phyloP scores from a whole-genome alignment of 2,113 vertebrate species.

The Scatophagus argus region DNA sequence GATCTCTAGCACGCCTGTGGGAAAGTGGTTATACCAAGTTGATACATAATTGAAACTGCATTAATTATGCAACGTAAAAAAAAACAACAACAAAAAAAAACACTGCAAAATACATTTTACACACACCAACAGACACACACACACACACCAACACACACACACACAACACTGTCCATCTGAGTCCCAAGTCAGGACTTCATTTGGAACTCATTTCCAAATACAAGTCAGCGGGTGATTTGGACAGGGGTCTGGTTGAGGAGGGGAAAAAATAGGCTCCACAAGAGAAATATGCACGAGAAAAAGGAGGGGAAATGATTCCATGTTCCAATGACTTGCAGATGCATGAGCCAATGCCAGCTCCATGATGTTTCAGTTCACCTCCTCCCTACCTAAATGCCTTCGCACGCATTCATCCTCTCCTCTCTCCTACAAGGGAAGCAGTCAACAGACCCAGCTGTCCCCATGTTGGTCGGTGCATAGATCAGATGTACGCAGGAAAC shows the following conservation, averaged over 20 bases:
- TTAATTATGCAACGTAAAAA: too few species aligned
- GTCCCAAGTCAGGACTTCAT: conserved; percentile 33
- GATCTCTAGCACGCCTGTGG: not conserved
- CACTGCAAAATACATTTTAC: conserved; percentile 7
- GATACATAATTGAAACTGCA: not conserved
- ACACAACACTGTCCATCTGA: conserved; percentile 14
- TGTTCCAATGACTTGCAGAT: conserved; percentile 78
- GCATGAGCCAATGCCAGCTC: conserved; percentile 69
- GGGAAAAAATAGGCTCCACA: conserved; percentile 41
- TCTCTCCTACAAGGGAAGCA: conserved; percentile 43
- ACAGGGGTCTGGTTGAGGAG: conserved; percentile 22
- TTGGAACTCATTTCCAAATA: conserved; percentile 60
- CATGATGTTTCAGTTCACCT: conserved; percentile 63
- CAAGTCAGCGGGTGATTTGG: conserved; percentile 53
- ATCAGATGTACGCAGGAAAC: conserved; percentile 79
- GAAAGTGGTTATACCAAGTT: not conserved
- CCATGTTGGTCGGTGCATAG: conserved; percentile 47
- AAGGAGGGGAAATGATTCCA: conserved; percentile 63
- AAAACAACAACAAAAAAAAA: too few species aligned
- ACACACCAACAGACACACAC: not conserved
- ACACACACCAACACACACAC: not conserved
- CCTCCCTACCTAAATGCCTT: conserved; percentile 70
- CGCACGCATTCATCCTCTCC: conserved; percentile 70
- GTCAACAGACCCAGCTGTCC: conserved; percentile 71
- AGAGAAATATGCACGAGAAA: conserved; percentile 45